Evolutionary conservation across 2,888 invertebrate species (phyloP).

Genomic region (Dicranocentrus wangi): DNA sequence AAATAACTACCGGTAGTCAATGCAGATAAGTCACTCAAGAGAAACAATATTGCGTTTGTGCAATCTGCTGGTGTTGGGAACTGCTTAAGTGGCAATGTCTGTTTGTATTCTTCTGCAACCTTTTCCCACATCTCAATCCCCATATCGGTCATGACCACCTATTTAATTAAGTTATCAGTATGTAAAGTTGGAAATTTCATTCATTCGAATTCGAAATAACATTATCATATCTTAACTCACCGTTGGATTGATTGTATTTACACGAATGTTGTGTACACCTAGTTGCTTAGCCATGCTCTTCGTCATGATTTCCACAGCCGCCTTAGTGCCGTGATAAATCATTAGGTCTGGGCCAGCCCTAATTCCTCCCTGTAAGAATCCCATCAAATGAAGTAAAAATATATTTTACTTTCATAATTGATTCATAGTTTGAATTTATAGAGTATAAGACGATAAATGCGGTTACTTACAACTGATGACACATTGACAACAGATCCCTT

Average conservation of each 20-base stretch:
- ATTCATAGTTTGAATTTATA: neutral
- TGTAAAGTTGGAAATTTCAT: neutral
- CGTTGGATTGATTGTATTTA: constrained; percentile 93
- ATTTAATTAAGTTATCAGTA: neutral
- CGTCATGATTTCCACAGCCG: constrained; percentile 89
- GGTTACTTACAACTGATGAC: constrained; percentile 83
- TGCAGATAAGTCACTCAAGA: constrained; percentile 79
- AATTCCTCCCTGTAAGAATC: constrained; percentile 33
- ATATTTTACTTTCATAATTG: neutral
- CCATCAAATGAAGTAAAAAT: neutral
- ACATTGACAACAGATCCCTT: constrained; percentile 91
- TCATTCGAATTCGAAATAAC: neutral
- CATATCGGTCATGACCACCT: constrained; percentile 89
- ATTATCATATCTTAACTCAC: constrained; percentile 74
- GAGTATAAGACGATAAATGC: neutral
- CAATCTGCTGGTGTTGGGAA: constrained; percentile 88
- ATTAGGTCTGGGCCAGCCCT: constrained; percentile 44
- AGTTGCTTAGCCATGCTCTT: constrained; percentile 89
- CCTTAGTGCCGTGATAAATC: constrained; percentile 88
- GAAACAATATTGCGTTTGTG: constrained; percentile 83
- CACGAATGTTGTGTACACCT: constrained; percentile 85
- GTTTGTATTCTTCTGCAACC: constrained; percentile 80
- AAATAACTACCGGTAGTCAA: constrained; percentile 67
- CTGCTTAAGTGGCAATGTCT: constrained; percentile 86
- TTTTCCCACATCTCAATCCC: constrained; percentile 85